phyloP scores from a whole-genome alignment of 2,797 vertebrate genomes.

The Macrochelys suwanniensis region DNA sequence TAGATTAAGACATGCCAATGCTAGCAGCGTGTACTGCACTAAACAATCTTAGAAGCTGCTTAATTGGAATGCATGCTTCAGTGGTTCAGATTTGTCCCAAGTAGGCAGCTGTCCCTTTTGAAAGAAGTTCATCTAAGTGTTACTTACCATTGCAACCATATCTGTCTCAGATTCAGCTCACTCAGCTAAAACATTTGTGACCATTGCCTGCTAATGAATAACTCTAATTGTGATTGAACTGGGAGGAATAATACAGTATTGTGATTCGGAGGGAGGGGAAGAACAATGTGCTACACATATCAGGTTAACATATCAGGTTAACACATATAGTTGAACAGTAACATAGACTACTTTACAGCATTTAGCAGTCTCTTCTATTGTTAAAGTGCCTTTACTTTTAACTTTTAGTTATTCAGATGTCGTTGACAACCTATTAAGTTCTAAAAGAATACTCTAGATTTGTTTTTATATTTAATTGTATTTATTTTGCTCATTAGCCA shows the following conservation, averaged over 20 bases:
- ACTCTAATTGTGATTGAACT: neutral
- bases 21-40: neutral
- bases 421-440: slow-evolving; percentile 54
- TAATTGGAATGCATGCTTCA: neutral
- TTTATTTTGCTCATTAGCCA: slow-evolving; percentile 66
- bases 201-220: neutral
- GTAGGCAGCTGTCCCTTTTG: slow-evolving; percentile 5
- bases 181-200: slow-evolving; percentile 4
- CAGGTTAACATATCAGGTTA: neutral
- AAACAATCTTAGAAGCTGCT: slow-evolving; percentile 7
- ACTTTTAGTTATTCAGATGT: slow-evolving; percentile 36
- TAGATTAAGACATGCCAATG: neutral
- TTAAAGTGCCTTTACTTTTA: neutral
- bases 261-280: neutral
- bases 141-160: neutral
- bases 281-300: neutral
- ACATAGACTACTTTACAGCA: neutral
- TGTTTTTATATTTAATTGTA: slow-evolving; percentile 52
- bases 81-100: slow-evolving; percentile 14
- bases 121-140: slow-evolving; percentile 13
- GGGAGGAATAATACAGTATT: neutral
- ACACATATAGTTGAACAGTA: neutral
- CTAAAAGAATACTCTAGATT: neutral
- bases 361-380: neutral
- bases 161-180: neutral